Base-by-base conservation (phyloP, 2,888 invertebrate species). In the Clusia tigrina region DNA sequence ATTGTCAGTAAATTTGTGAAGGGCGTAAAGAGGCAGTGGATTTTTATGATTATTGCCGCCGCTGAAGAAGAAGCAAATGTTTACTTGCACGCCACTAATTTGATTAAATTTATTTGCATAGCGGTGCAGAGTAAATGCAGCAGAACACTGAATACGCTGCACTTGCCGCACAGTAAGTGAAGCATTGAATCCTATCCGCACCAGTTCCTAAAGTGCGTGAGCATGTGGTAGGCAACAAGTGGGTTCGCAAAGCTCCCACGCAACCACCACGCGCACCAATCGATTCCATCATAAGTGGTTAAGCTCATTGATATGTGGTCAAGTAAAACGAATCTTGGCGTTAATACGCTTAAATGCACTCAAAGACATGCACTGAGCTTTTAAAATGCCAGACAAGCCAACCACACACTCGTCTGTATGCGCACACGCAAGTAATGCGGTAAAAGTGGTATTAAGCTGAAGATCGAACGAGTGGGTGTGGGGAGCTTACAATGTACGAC, bases 301-400 rank as follows among this genome's bases (percentile, higher is more conserved):
- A 17, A 42, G 42, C 42, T 15, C 42, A 42, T 42, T 42, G 42
- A 42, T 42, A 42, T 42, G 42, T 42, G 42, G 42, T 42, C 42
- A 42, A 15, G n/a, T 42, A 5, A 42, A 42, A n/a, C 42, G 42
- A 42, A 6, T n/a, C 32, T 32, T 32, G 32, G 32, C 32, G 32
- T 9, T 9, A 32, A 32, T 32, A n/a, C n/a, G 42, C 42, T 42
- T 17, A 15, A 15, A 5, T 42, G 42, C 42, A 42, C 6, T 42
- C n/a, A 15, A 42, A 17, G 42, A 42, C 42, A 15, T 5, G 10
- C n/a, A 42, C n/a, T 10, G 42, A 6, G 42, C 9, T 42, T 42
- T n/a, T 42, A 42, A 42, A 17, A n/a, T 42, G 42, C 15, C 42
- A 42, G 42, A 15, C 42, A 42, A 42, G 32, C 5, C 32, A 32